These are phyloP conservation scores for Chlamydotis undulata DNA, from an alignment of 2,113 vertebrate species.

Conservation along the genomic window DNA sequence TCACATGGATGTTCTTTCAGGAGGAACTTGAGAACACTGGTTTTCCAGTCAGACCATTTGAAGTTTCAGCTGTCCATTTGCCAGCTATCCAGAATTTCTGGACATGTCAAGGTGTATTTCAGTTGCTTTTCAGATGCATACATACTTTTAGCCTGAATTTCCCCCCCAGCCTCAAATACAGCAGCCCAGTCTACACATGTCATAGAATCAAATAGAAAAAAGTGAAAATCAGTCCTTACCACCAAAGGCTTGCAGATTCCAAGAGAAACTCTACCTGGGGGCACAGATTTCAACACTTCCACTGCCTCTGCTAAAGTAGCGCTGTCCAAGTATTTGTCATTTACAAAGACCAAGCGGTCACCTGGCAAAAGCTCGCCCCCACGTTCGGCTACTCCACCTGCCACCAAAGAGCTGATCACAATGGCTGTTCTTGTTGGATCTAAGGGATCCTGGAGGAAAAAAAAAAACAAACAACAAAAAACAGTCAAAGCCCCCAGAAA, in stretches of 20 bases:
- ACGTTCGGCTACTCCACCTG: constrained; percentile 83
- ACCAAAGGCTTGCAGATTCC: constrained; percentile 91
- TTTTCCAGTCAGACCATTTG: not conserved
- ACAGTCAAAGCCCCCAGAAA: not conserved
- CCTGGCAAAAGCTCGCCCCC: constrained; percentile 83
- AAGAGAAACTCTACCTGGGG: constrained; percentile 82
- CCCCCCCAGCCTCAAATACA: not conserved
- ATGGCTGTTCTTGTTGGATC: constrained; percentile 88
- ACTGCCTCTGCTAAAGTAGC: constrained; percentile 85
- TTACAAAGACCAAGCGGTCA: constrained; percentile 93
- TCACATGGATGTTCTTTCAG: not conserved
- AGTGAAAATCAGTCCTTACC: constrained; percentile 72
- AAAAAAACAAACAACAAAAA: fast-evolving
- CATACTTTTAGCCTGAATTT: not conserved
- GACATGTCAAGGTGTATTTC: not conserved
- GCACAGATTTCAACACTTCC: constrained; percentile 87
- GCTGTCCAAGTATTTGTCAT: constrained; percentile 79
- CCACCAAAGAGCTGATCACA: constrained; percentile 91
- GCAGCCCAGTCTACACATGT: fast-evolving
- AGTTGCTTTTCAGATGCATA: not conserved
- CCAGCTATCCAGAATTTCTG: not conserved
- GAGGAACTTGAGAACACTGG: not conserved
- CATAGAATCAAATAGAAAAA: not conserved
- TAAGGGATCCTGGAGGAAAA: constrained; percentile 85
- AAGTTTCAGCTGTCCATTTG: not conserved